Evolutionary conservation across 2,888 invertebrate genomes (phyloP).

Genomic region (Papilio gigon): DNA sequence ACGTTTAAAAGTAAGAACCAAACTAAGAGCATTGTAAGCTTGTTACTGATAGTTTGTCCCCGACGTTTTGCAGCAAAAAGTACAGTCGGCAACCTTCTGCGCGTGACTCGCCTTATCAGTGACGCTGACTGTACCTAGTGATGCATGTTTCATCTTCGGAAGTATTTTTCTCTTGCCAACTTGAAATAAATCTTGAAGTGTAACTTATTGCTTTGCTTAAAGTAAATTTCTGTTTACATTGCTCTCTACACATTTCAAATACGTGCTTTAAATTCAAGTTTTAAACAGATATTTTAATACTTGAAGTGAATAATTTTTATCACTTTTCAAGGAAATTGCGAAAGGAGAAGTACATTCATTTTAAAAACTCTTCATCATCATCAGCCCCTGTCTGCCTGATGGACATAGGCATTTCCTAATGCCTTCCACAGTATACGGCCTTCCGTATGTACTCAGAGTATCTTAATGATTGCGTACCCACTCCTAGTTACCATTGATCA

Average conservation of each 20-base stretch:
- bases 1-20: too few species aligned
- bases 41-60: slow-evolving; percentile 13
- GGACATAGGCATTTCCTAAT: too few species aligned
- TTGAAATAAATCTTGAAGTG: slow-evolving; percentile 22
- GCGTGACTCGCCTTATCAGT: slow-evolving; percentile 19
- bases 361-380: too few species aligned
- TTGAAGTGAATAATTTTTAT: too few species aligned
- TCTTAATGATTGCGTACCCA: too few species aligned
- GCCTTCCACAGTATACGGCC: too few species aligned
- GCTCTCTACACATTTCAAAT: background rate
- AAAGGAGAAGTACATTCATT: too few species aligned
- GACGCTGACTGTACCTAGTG: slow-evolving; percentile 17
- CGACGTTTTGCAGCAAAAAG: slow-evolving; percentile 5
- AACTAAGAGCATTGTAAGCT: background rate
- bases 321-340: too few species aligned
- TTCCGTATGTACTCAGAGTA: too few species aligned
- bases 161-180: slow-evolving; percentile 31
- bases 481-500: too few species aligned
- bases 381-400: too few species aligned
- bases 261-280: background rate
- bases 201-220: slow-evolving; percentile 22
- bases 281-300: too few species aligned
- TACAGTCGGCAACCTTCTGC: slow-evolving; percentile 20
- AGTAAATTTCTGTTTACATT: slow-evolving; percentile 7
- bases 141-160: slow-evolving; percentile 22